Conservation (phyloP, 2,113 vertebrate genomes). For the Eclectus roratus region DNA sequence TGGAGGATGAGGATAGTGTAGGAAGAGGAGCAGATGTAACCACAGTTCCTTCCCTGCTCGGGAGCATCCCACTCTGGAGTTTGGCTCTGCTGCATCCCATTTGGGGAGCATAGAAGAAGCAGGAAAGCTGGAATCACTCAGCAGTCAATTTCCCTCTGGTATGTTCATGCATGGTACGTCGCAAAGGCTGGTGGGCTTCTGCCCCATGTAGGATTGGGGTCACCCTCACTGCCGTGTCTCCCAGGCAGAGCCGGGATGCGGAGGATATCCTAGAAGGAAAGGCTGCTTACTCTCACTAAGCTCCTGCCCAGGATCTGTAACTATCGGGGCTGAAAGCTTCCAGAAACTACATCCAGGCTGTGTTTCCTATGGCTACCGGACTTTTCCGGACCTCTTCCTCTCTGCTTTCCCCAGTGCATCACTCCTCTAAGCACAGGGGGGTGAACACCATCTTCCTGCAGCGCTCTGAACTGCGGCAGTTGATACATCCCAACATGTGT, state of each 20-base stretch:
- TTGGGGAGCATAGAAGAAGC: background rate
- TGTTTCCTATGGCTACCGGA: conserved; percentile 19
- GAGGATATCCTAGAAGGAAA: background rate
- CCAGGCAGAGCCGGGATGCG: rapidly evolving
- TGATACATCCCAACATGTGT: background rate
- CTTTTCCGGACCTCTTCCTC: conserved; percentile 31
- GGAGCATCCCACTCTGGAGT: background rate
- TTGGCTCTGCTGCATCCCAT: background rate
- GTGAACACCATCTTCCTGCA: background rate
- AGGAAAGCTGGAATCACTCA: background rate
- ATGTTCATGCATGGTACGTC: rapidly evolving
- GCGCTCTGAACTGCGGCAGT: background rate
- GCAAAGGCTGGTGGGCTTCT: background rate
- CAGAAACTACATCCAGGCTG: background rate
- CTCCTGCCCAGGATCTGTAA: background rate
- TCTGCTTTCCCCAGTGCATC: background rate
- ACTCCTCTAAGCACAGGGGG: background rate
- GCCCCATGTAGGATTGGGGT: rapidly evolving
- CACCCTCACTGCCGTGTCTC: background rate
- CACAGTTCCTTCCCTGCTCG: background rate
- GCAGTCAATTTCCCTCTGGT: background rate
- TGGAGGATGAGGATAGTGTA: background rate
- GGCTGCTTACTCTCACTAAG: background rate
- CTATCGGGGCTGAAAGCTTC: background rate
- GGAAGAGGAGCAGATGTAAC: background rate